Base-by-base conservation (phyloP, 2,888 invertebrate species). In the Helleia helle region DNA sequence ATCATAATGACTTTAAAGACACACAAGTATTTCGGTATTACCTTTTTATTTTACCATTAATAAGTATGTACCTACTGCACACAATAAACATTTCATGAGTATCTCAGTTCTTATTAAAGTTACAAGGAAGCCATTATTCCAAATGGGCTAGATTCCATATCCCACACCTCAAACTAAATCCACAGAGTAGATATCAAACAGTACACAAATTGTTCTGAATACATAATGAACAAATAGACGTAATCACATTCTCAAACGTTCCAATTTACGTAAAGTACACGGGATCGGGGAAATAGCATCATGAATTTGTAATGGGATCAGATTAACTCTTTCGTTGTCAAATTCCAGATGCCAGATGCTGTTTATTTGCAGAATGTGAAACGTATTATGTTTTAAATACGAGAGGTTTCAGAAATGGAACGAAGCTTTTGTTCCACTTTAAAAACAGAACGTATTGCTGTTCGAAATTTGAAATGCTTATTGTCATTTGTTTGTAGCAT, bases 251-350 rank as follows among this genome's bases (percentile, higher is more conserved):
- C 44, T 44, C 42, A 44, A 45, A 46, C 44, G 48, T 46, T 42
- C 24, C 12, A 15, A 41, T 37, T 46, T 41, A 42, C 36, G n/a
- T 24, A 11, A n/a, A 13, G 29, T 29, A 14, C 3, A 29, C 29
- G 29, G 27, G 29, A 26, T 47, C 36, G 46, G 37, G 47, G 40
- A 43, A 48, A 50, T 46, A 46, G 48, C 47, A 38, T 51, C 48
- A 49, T 59, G 57, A 56, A 59, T 55, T 48, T 47, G 48, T 55
- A 49, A 56, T 52, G 53, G 42, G 47, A 48, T 48, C 49, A 51
- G 52, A 55, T 55, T 59, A 56, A 55, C 57, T 54, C 51, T 51
- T 52, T 49, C 41, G 42, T 41, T 44, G 52, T 44, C 45, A 36
- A 40, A 40, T 44, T 42, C 36, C n/a, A 25, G 25, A 18, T 34